phyloP scores from a whole-genome alignment of 2,888 invertebrate genomes.

The Cephus runcator region DNA sequence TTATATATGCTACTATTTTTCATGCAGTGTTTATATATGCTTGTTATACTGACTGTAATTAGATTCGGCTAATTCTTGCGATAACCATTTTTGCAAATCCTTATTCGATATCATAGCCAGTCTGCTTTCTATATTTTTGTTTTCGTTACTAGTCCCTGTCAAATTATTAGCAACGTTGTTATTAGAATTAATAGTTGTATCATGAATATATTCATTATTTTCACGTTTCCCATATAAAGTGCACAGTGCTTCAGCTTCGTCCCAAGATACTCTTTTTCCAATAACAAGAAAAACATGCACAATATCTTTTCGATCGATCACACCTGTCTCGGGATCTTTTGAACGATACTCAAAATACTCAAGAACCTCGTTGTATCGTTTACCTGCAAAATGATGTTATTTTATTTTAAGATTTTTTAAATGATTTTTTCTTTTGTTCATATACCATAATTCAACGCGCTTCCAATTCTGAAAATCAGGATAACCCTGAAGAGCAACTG shows the following conservation, averaged over 20 bases:
- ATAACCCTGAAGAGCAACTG: conserved; percentile 10
- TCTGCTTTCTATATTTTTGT: conserved; percentile 7
- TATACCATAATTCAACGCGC: neutral
- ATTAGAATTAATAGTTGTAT: neutral
- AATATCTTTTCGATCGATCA: neutral
- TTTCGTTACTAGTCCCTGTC: neutral
- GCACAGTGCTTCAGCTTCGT: conserved; percentile 25
- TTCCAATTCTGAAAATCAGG: conserved; percentile 1
- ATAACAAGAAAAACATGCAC: conserved; percentile 30
- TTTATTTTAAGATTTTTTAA: too few species aligned
- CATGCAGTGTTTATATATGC: neutral
- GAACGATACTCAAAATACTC: neutral
- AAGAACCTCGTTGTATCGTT: too few species aligned
- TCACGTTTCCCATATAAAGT: conserved; percentile 16
- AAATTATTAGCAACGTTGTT: neutral
- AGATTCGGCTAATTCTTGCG: conserved; percentile 35
- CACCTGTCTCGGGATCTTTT: neutral
- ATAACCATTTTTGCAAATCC: conserved; percentile 27
- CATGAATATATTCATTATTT: neutral
- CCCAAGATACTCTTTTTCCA: conserved; percentile 31
- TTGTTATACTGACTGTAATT: conserved; percentile 29
- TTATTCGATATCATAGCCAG: conserved; percentile 22
- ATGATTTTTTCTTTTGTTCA: too few species aligned
- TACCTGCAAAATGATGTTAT: too few species aligned
- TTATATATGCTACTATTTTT: neutral